Percentiles rank a stretch among this genome's conserved stretches.
Conservation (phyloP, 2,113 vertebrate species). For the Zosterops borbonicus region DNA sequence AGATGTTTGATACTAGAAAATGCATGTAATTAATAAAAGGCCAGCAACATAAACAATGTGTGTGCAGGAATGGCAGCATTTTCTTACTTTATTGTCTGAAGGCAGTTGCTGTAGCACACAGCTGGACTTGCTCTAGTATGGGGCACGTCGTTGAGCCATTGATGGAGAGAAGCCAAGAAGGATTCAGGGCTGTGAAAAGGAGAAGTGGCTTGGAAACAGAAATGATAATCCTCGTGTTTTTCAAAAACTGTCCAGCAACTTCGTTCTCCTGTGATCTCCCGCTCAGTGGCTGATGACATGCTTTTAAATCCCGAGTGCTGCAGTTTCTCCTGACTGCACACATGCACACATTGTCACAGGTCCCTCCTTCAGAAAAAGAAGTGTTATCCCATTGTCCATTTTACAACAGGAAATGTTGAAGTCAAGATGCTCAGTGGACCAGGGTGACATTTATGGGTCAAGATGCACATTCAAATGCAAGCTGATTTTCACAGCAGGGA, state of each 20-base stretch:
- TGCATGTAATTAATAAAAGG: neutral
- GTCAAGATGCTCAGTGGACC: conserved; percentile 76
- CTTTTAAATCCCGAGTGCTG: conserved; percentile 60
- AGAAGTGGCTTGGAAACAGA: conserved; percentile 68
- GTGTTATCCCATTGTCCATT: conserved; percentile 67
- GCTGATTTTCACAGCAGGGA: conserved; percentile 75
- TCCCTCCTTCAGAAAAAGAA: conserved; percentile 46
- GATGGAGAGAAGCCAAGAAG: neutral
- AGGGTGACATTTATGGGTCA: conserved; percentile 80
- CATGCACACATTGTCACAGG: conserved; percentile 55
- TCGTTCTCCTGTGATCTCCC: conserved; percentile 45
- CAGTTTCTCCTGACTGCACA: conserved; percentile 56
- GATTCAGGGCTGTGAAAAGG: conserved; percentile 52
- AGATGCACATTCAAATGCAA: conserved; percentile 77
- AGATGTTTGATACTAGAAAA: neutral
- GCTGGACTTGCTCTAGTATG: neutral
- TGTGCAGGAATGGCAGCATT: neutral
- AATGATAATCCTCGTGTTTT: conserved; percentile 58
- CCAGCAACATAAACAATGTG: neutral
- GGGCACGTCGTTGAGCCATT: neutral
- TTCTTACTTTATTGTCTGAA: neutral
- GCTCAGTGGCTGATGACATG: conserved; percentile 48
- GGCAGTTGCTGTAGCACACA: neutral
- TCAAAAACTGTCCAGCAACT: conserved; percentile 63
- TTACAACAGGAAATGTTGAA: conserved; percentile 76